These are phyloP conservation scores for Gila robusta DNA, from an alignment of 2,797 vertebrate species.

Conservation along the genomic window DNA sequence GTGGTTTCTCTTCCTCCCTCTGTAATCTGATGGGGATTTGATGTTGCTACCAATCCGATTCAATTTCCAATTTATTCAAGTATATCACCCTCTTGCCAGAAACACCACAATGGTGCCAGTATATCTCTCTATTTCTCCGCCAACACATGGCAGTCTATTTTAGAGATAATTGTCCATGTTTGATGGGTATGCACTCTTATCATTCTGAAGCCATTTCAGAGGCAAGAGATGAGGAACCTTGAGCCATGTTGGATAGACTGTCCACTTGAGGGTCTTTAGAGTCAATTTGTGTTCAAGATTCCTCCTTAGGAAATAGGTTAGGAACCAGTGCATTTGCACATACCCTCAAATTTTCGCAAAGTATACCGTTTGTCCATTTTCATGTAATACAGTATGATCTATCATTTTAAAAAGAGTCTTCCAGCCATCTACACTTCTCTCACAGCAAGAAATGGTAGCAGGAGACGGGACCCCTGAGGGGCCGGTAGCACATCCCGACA, in stretches of 20 bases:
- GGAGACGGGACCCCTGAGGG: constrained; percentile 67
- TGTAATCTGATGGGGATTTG: constrained; percentile 55
- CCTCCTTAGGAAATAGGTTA: background rate
- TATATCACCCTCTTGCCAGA: constrained; percentile 39
- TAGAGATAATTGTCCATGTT: constrained; percentile 54
- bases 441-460: constrained; percentile 63
- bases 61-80: constrained; percentile 50
- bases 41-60: constrained; percentile 39
- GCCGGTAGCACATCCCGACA: constrained; percentile 70
- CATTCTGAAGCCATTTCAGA: constrained; percentile 38
- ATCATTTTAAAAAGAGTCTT: constrained; percentile 37
- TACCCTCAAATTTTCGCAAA: constrained; percentile 5
- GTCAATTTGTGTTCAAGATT: background rate
- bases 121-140: constrained; percentile 38
- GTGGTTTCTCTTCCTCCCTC: constrained; percentile 27
- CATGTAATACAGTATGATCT: constrained; percentile 7
- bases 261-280: background rate
- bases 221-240: constrained; percentile 12
- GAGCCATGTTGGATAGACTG: constrained; percentile 28
- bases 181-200: constrained; percentile 50
- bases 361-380: constrained; percentile 15
- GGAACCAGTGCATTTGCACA: background rate
- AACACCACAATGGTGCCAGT: constrained; percentile 26
- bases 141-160: constrained; percentile 55
- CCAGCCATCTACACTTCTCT: constrained; percentile 57